Evolutionary conservation across 2,113 vertebrate species (phyloP).

Genomic region (Grammomys dolichurus): DNA sequence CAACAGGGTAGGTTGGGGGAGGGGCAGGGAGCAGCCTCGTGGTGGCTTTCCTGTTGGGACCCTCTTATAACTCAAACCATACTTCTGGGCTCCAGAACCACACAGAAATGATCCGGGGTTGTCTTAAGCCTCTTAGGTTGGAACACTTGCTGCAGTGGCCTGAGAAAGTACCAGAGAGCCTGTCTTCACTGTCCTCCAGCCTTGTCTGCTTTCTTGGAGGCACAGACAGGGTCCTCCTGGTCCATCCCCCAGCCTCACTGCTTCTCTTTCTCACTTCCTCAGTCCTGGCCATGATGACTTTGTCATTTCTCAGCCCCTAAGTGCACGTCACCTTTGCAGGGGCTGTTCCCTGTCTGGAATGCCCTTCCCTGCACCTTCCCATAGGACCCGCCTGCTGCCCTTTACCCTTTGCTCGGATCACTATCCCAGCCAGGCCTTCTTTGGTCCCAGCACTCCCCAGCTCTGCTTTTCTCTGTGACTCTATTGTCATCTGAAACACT

Average conservation of each 20-base stretch:
- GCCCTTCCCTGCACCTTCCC: not conserved
- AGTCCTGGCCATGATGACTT: not conserved
- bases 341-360: not conserved
- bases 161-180: not conserved
- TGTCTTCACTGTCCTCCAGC: not conserved
- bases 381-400: not conserved
- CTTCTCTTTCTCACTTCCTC: not conserved
- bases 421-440: too few relatives aligned
- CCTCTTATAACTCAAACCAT: too few relatives aligned
- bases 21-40: not conserved
- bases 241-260: not conserved
- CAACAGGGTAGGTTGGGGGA: too few relatives aligned
- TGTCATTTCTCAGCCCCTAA: not conserved
- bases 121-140: not conserved
- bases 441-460: not conserved
- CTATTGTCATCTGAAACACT: not conserved
- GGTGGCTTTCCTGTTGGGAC: not conserved
- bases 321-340: not conserved
- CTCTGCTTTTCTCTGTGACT: not conserved
- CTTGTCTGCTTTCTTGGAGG: too few relatives aligned
- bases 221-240: not conserved
- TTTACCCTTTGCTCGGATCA: not conserved
- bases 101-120: not conserved
- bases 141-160: not conserved
- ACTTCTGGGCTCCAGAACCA: not conserved